Evolutionary conservation across 2,888 invertebrate genomes (phyloP), one percentile per base, ranked within the genome.

Genomic region (Timema podura): DNA sequence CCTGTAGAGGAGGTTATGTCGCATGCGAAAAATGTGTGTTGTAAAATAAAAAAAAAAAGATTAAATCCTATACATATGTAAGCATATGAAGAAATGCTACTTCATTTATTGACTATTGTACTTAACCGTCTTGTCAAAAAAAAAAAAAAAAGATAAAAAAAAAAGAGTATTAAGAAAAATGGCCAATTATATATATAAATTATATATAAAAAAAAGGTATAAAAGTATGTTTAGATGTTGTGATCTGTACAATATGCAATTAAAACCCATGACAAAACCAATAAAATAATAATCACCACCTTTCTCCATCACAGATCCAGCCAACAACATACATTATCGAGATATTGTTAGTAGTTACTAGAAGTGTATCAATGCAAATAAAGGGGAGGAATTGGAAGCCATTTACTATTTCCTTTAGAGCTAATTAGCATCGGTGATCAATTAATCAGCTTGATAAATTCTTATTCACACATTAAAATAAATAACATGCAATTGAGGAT

Each of bases 1-100:
- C 69, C 71, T 70, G 72, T 74, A 74, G 74, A 70, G 48, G 68
- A 69, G 70, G 54, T 68, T 67, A 47, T 59, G 54, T 45, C 16
- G 44, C 16, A 47, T n/a, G 61, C 47, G 57, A 54, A 45, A 47
- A 16, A 67, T 54, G 57, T 66, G 66, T 69, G 48, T 30, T 48
- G 49, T 11, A 61, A n/a, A 64, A 64, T n/a, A 46, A 68, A 10
- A 48, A 67, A 30, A 67, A 15, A 67, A 30, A 66, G 48, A 45
- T 64, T 30, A 46, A 45, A 57, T 61, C 61, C 61, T 30, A 45
- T 61, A 61, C 61, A 30, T 61, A 30, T 30, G 30, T 30, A 30
- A 30, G 30, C 30, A 30, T 30, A 30, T 30, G 30, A 30, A 30
- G 30, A 30, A 30, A 30, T 30, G 30, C 30, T 30, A 30, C n/a